Evolutionary conservation across 2,113 vertebrate species (phyloP), one percentile per base, ranked within the genome.

Genomic region (Heteronetta atricapilla): DNA sequence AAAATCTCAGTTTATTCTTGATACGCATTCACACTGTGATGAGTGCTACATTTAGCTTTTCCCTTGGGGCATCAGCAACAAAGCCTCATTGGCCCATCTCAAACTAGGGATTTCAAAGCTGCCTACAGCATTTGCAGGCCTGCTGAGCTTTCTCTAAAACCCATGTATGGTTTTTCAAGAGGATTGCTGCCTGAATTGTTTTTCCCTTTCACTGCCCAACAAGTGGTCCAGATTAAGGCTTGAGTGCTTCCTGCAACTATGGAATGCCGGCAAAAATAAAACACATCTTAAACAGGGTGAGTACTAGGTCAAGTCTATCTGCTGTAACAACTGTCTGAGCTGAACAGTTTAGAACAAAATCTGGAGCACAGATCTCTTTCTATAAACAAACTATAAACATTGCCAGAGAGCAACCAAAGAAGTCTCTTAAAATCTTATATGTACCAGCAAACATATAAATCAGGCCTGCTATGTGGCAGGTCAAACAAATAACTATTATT

Each of bases 251-350:
- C 93, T 95, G 93, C 75, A 69, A 56, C 64, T 67, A 17, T 16
- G 66, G 92, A 90, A 97, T 50, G 87, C 82, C 91, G 88, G 74
- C 80, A 77, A 85, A 94, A 92, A 86, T 89, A 88, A 96, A 94
- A 74, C 68, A 86, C 86, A 29, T 93, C 74, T 94, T 93, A 77
- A 69, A 64, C 60, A 74, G 94, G 95, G 93, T 89, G 78, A 95
- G 83, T 40, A 14, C 34, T 75, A 33, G 95, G 88, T 94, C 95
- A 96, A 53, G 73, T 31, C 74, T 89, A 26, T 68, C 75, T 82
- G 58, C 13, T 76, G 50, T 11, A 70, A 50, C 6, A 40, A 63
- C 48, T 19, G 74, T 19, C 74, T 46, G 72, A 83, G 62, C 29
- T 77, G 75, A 73, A 60, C 40, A 34, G 75, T 28, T 88, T 40